These are phyloP conservation scores for Phenganax stokvisi DNA, from an alignment of 92 coral and sea anemone genomes.

Conservation along the genomic window DNA sequence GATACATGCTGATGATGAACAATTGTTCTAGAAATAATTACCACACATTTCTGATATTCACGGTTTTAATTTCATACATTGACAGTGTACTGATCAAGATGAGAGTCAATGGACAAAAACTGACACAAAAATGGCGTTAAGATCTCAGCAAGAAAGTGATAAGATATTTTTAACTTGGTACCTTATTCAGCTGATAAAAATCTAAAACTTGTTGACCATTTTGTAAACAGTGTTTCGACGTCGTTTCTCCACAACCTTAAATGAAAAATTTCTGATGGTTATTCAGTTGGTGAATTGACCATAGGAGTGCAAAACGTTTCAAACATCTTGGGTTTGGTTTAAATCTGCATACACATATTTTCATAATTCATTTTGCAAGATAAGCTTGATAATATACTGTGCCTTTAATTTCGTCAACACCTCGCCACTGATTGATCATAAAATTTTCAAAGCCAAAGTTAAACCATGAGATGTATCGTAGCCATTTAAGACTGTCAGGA, in stretches of 20 bases:
- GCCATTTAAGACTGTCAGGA: constrained; percentile 42
- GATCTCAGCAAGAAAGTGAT: background rate
- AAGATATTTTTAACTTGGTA: background rate
- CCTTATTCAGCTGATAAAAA: constrained; percentile 38
- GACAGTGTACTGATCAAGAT: no score
- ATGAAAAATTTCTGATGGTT: background rate
- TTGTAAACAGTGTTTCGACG: constrained; percentile 30
- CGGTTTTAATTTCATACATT: no score
- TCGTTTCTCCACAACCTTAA: constrained; percentile 34
- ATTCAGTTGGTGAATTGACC: background rate
- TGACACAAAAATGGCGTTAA: no score
- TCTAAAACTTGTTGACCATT: constrained; percentile 35
- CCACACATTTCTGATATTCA: no score
- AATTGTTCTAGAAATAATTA: no score
- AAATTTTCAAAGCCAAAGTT: constrained; percentile 40
- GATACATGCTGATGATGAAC: no score
- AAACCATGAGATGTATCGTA: constrained; percentile 31
- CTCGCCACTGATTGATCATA: constrained; percentile 41
- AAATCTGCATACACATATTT: background rate
- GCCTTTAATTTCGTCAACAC: constrained; percentile 52
- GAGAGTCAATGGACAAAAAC: no score
- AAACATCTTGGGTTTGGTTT: background rate
- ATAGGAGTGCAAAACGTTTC: background rate
- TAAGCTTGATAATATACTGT: background rate
- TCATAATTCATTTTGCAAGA: background rate